These are phyloP conservation scores for Agonopterix arenella DNA, from an alignment of 2,888 invertebrate species.

Conservation along the genomic window DNA sequence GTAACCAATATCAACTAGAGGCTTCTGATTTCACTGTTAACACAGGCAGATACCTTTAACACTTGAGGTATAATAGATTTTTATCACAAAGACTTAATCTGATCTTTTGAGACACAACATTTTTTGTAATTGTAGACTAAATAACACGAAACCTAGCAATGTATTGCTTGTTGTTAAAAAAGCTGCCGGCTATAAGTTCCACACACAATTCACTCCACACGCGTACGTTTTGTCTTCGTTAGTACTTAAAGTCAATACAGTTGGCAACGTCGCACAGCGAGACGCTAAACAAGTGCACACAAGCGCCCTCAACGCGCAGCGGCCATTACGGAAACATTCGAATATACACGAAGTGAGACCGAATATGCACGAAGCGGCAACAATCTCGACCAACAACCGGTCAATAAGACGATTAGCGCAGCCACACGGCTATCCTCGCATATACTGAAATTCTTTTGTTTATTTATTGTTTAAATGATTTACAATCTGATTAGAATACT, in stretches of 20 bases:
- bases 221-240: constrained; percentile 74
- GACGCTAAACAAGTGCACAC: constrained; percentile 74
- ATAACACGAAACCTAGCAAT: constrained; percentile 27
- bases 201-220: constrained; percentile 43
- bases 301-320: constrained; percentile 77
- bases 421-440: constrained; percentile 39
- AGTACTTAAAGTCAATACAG: constrained; percentile 71
- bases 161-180: constrained; percentile 45
- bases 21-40: constrained; percentile 12
- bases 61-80: constrained; percentile 23
- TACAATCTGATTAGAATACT: too few species aligned
- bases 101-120: constrained; percentile 40
- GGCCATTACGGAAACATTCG: constrained; percentile 55
- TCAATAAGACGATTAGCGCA: constrained; percentile 75
- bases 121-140: constrained; percentile 20
- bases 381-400: constrained; percentile 71
- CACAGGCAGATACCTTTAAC: constrained; percentile 29
- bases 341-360: constrained; percentile 55
- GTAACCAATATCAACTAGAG: constrained; percentile 19
- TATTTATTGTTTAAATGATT: constrained; percentile 2
- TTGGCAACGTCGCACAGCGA: constrained; percentile 75
- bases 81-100: constrained; percentile 59
- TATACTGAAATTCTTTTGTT: constrained; percentile 51
- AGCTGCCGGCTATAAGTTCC: constrained; percentile 69
- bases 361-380: constrained; percentile 68